These are phyloP conservation scores for Ephestia elutella DNA, from an alignment of 1,140 invertebrate genomes.

Conservation along the genomic window DNA sequence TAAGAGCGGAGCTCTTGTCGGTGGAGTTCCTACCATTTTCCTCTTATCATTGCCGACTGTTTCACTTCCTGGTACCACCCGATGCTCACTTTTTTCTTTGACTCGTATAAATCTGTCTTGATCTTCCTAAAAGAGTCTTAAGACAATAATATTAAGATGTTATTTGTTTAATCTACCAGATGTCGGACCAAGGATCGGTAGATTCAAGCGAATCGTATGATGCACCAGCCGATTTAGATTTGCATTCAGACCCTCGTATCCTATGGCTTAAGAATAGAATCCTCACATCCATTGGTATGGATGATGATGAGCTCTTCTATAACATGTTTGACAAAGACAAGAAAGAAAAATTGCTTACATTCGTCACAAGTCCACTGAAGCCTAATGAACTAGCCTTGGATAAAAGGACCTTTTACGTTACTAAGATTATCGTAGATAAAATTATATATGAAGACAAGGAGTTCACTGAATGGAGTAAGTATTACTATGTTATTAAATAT, in stretches of 20 bases:
- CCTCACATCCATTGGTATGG: conserved; percentile 42
- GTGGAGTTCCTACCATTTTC: too few relatives aligned
- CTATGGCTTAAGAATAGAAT: conserved; percentile 58
- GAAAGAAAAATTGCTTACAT: conserved; percentile 38
- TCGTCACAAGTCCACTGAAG: conserved; percentile 37
- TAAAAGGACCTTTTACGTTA: conserved; percentile 52
- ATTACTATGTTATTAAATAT: neutral
- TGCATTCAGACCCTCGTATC: conserved; percentile 42
- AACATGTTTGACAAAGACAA: conserved; percentile 47
- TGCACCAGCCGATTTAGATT: conserved; percentile 28
- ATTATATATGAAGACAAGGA: conserved; percentile 67
- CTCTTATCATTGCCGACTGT: too few relatives aligned
- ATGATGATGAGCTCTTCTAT: conserved; percentile 60
- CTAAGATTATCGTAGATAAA: conserved; percentile 62
- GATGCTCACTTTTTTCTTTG: too few relatives aligned
- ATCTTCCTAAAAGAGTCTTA: too few relatives aligned
- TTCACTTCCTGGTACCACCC: too few relatives aligned
- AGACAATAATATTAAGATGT: too few relatives aligned
- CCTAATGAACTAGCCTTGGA: conserved; percentile 46
- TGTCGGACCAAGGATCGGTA: neutral
- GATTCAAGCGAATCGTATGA: neutral
- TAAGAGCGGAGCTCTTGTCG: too few relatives aligned
- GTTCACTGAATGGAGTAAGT: conserved; percentile 68
- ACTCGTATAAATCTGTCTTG: too few relatives aligned
- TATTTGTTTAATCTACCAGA: neutral